These are phyloP conservation scores for Apolygus lucorum DNA, from an alignment of 1,140 invertebrate species.

Conservation along the genomic window DNA sequence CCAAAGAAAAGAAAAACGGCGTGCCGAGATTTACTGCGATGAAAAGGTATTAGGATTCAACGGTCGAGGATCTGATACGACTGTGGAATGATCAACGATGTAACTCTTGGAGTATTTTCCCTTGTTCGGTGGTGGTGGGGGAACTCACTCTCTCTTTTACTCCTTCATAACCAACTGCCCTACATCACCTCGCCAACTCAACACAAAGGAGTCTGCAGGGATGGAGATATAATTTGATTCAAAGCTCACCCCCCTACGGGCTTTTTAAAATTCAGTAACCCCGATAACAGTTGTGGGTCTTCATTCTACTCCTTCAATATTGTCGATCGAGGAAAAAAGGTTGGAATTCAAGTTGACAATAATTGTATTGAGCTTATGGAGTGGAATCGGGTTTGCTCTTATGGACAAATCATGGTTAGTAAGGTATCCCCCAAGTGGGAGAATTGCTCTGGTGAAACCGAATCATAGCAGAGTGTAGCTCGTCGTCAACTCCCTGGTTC, in stretches of 20 bases:
- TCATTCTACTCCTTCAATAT: too few relatives aligned
- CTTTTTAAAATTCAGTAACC: not conserved
- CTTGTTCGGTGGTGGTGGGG: not conserved
- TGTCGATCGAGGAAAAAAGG: too few relatives aligned
- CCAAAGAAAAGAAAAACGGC: not conserved
- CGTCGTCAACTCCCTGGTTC: too few relatives aligned
- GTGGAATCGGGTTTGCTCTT: too few relatives aligned
- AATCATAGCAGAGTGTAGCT: too few relatives aligned
- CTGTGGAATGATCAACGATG: not conserved
- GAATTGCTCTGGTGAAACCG: too few relatives aligned
- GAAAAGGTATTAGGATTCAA: not conserved
- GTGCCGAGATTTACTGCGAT: not conserved
- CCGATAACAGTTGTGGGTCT: not conserved
- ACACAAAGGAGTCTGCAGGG: not conserved
- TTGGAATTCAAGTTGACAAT: too few relatives aligned
- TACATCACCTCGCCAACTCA: not conserved
- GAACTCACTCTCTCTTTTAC: not conserved
- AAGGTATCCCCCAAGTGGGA: too few relatives aligned
- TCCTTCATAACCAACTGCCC: not conserved
- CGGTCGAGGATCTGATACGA: not conserved
- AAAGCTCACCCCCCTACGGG: not conserved
- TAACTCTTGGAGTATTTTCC: not conserved
- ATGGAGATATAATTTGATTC: not conserved
- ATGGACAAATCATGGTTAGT: too few relatives aligned
- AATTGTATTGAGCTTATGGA: too few relatives aligned